Evolutionary conservation across 2,797 vertebrate genomes (phyloP).

Genomic region (Simalia tracyae): DNA sequence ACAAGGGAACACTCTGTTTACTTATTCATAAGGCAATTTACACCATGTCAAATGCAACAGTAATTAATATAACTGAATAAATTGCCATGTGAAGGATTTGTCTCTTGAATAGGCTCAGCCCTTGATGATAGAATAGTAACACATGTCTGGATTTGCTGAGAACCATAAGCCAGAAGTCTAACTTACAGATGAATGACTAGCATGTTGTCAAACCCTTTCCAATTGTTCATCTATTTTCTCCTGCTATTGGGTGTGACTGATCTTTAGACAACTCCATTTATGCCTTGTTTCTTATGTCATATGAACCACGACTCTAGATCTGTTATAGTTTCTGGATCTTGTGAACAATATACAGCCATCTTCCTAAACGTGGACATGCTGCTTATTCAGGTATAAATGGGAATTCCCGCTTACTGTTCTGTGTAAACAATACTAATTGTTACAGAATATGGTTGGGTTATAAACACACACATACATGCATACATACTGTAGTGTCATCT

Average conservation of each 20-base stretch:
- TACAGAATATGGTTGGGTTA: neutral
- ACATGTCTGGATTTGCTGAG: neutral
- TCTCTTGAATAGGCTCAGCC: neutral
- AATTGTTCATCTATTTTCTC: neutral
- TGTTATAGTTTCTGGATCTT: neutral
- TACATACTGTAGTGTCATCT: neutral
- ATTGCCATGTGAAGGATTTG: neutral
- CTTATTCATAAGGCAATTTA: neutral
- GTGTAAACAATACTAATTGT: neutral
- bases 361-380: neutral
- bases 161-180: neutral
- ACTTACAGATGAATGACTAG: too few species aligned
- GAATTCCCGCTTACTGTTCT: neutral
- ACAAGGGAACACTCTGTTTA: neutral
- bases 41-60: neutral
- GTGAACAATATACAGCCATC: neutral
- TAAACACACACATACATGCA: neutral
- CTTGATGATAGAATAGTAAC: neutral
- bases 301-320: neutral
- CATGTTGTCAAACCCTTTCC: neutral
- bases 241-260: neutral
- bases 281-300: neutral
- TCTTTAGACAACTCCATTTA: neutral
- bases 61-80: neutral
- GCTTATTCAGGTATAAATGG: neutral